A percentile compares a stretch with the other conserved stretches of the same genome.
These are phyloP conservation scores for Nipponacmea schrenckii DNA, from an alignment of 2,888 invertebrate species.

Conservation along the genomic window DNA sequence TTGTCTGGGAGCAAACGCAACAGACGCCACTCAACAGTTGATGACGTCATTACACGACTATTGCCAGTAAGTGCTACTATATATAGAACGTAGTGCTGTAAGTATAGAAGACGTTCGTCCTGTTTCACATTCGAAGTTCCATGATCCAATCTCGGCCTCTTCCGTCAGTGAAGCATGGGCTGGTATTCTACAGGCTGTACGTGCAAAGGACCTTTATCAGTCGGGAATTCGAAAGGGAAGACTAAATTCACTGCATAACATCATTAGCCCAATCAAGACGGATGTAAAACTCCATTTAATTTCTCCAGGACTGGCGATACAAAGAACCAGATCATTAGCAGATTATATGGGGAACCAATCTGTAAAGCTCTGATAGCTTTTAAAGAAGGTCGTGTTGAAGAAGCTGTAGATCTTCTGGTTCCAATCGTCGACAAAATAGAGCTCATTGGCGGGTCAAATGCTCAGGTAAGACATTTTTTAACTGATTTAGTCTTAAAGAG, in stretches of 20 bases:
- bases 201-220: too few species aligned
- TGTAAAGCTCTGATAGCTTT: slow-evolving; percentile 64
- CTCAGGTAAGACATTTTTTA: slow-evolving; percentile 62
- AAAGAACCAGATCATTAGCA: slow-evolving; percentile 37
- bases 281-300: too few species aligned
- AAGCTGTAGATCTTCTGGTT: slow-evolving; percentile 60
- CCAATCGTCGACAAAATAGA: slow-evolving; percentile 63
- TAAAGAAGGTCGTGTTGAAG: slow-evolving; percentile 59
- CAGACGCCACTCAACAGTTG: slow-evolving; percentile 47
- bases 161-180: too few species aligned
- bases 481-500: background rate
- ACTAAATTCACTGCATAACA: too few species aligned
- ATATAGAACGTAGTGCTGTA: background rate
- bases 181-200: too few species aligned
- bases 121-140: too few species aligned
- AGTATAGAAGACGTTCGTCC: too few species aligned
- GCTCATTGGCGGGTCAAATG: slow-evolving; percentile 68
- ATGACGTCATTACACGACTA: slow-evolving; percentile 60
- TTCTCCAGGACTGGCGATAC: slow-evolving; percentile 38
- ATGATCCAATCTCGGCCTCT: too few species aligned
- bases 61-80: slow-evolving; percentile 47
- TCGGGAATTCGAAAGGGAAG: too few species aligned
- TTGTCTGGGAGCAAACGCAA: slow-evolving; percentile 60
- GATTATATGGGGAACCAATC: slow-evolving; percentile 55
- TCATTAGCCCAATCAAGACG: too few species aligned